Percentiles rank a stretch among this genome's conserved stretches.
Evolutionary conservation across 2,888 invertebrate genomes (phyloP).

Genomic region (Torymus auratus): DNA sequence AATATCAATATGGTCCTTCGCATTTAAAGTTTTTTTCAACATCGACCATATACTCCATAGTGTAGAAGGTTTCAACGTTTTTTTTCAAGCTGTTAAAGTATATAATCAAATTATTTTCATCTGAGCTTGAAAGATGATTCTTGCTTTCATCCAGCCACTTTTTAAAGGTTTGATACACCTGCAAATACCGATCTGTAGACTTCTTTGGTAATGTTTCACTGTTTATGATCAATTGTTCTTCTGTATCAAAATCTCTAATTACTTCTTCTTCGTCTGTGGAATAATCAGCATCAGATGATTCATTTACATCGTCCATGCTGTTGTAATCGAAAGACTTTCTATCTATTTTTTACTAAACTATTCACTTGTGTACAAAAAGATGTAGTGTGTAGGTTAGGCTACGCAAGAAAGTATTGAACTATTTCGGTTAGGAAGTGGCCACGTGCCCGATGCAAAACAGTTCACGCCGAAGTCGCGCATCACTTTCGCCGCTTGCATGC

Average conservation of each 20-base stretch:
- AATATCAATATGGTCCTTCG: slow-evolving; percentile 57
- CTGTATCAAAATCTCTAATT: slow-evolving; percentile 34
- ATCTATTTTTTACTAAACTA: no score
- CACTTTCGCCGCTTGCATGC: no score
- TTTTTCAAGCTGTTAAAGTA: slow-evolving; percentile 7
- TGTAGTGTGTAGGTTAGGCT: no score
- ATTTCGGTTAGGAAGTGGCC: no score
- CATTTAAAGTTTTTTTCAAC: slow-evolving; percentile 54
- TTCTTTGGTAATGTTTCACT: slow-evolving; percentile 51
- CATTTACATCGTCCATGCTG: no score
- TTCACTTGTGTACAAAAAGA: no score
- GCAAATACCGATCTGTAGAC: slow-evolving; percentile 38
- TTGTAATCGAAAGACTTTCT: no score
- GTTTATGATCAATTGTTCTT: slow-evolving; percentile 41
- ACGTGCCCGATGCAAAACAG: no score
- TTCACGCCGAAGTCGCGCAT: no score
- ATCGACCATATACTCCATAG: background rate
- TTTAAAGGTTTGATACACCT: slow-evolving; percentile 47
- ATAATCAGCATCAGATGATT: no score
- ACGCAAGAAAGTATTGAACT: no score
- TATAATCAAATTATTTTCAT: slow-evolving; percentile 3
- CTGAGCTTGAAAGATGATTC: slow-evolving; percentile 43
- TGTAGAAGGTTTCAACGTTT: background rate
- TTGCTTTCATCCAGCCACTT: slow-evolving; percentile 49
- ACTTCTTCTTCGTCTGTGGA: slow-evolving; percentile 28